These are phyloP conservation scores for Ctenopoma multispine DNA, from an alignment of 2,797 vertebrate genomes.

Conservation along the genomic window DNA sequence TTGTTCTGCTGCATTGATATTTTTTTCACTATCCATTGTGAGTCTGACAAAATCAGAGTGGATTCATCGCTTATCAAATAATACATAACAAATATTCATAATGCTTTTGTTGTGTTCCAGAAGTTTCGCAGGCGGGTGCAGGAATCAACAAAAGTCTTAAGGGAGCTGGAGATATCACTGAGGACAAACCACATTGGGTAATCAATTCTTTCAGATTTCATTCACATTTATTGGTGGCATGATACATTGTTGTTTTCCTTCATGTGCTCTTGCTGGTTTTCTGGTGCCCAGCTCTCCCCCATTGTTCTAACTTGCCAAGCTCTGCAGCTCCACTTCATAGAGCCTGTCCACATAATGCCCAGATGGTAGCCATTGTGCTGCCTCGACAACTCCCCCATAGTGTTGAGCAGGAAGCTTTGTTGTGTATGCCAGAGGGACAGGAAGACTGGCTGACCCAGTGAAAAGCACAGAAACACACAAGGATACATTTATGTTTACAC, in stretches of 20 bases:
- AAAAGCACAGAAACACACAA: conserved; percentile 63
- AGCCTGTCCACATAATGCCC: conserved; percentile 78
- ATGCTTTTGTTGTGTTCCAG: conserved; percentile 77
- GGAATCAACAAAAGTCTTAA: conserved; percentile 95
- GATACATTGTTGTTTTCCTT: conserved; percentile 53
- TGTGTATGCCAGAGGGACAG: conserved; percentile 81
- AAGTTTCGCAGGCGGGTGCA: conserved; percentile 96
- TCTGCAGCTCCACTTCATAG: conserved; percentile 71
- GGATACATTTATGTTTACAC: conserved; percentile 43
- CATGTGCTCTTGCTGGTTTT: conserved; percentile 66
- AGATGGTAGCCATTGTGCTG: conserved; percentile 87
- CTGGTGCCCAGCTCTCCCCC: conserved; percentile 69
- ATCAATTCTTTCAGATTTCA: conserved; percentile 56
- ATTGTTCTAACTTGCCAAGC: conserved; percentile 77
- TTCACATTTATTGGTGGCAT: not conserved
- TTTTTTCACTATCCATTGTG: not conserved
- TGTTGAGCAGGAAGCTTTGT: conserved; percentile 83
- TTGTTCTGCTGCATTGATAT: not conserved
- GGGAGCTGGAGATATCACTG: conserved; percentile 96
- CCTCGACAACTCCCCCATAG: conserved; percentile 71
- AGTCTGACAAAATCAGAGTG: not conserved
- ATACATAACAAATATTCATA: conserved; percentile 21
- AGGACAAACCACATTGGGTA: conserved; percentile 98
- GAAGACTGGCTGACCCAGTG: conserved; percentile 75
- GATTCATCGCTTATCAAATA: not conserved